phyloP scores from a whole-genome alignment of 2,797 vertebrate genomes.

The Coilia nasus region DNA sequence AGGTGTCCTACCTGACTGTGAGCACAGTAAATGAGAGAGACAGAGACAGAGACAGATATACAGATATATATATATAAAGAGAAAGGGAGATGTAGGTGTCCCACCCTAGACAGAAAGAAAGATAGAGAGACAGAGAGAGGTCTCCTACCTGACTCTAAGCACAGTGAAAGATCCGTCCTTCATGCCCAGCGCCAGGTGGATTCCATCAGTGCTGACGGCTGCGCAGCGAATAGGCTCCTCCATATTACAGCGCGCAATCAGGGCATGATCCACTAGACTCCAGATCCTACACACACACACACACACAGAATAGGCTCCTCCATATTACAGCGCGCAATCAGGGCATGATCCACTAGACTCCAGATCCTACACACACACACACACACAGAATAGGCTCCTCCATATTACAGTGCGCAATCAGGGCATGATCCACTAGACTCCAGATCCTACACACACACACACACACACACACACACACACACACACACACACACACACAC shows the following conservation, averaged over 20 bases:
- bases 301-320: conserved; percentile 76
- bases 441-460: too few relatives aligned
- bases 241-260: conserved; percentile 98
- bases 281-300: conserved; percentile 83
- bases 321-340: conserved; percentile 60
- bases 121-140: too few relatives aligned
- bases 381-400: not conserved
- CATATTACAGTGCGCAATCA: not conserved
- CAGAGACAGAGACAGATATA: too few relatives aligned
- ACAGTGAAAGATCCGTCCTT: conserved; percentile 81
- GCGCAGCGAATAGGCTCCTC: conserved; percentile 97
- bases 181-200: conserved; percentile 96
- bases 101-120: too few relatives aligned
- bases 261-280: conserved; percentile 96
- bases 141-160: conserved; percentile 91
- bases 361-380: too few relatives aligned
- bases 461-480: not conserved
- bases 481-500: not conserved
- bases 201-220: conserved; percentile 92
- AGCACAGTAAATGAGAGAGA: conserved; percentile 64
- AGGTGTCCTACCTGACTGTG: conserved; percentile 93
- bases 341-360: not conserved
- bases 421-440: not conserved
- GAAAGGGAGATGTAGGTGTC: too few relatives aligned
- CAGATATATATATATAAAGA: too few relatives aligned